Evolutionary conservation across 2,888 invertebrate genomes (phyloP), one percentile per base, ranked within the genome.

Genomic region (Panorpa germanica): DNA sequence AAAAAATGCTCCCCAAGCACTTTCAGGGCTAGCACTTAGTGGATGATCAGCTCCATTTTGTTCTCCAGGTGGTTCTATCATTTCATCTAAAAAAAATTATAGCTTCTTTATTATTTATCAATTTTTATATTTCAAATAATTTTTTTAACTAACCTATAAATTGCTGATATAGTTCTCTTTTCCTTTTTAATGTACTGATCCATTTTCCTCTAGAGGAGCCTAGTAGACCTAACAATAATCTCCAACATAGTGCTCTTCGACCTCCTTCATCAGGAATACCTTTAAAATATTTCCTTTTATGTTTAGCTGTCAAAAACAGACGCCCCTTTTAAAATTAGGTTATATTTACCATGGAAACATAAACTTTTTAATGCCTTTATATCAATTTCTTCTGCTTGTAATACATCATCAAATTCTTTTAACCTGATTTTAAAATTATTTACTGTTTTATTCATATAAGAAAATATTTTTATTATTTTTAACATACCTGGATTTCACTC

Each of bases 1-100:
- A 55, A 98, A 98, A 53, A 77, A 96, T 3, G 76, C 77, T 43
- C 77, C 77, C 98, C 98, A 98, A 27, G 86, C 77, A 49, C 93
- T 93, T 41, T 86, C 82, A 0, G 95, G 91, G 43, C 82, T 85
- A n/a, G 82, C 75, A 50, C 83, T 93, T 29, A 98, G 57, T 0
- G 96, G 98, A 66, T 98, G 83, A 52, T 88, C 86, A 21, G 61
- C 61, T 2, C 67, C 67, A 40, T 61, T 59, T 11, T 58, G 51
- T 33, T 59, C 67, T 21, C 83, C 83, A 0, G 88, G 88, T 34
- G 76, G 75, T 3, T 86, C 75, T 34, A 90, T 80, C 48, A 91
- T 71, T 55, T 90, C 90, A 48, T 82, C 82, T 77, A 43, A 3
- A 53, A 56, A 40, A 10, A 34, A 18, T 25, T 7, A 14, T 17